phyloP scores from a whole-genome alignment of 2,888 invertebrate species.

The Tiphia femorata region DNA sequence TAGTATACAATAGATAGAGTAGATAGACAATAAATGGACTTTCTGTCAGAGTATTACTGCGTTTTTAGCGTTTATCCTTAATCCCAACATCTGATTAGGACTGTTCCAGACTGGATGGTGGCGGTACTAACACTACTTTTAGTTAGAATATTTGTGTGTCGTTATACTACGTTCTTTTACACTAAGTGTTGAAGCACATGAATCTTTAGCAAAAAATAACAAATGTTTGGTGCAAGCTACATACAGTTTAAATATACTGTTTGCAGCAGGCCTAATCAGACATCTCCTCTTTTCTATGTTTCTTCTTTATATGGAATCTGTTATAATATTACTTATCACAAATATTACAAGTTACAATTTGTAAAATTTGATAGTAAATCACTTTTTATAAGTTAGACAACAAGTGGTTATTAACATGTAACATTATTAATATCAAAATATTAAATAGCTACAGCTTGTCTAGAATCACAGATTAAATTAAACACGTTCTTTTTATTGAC shows the following conservation, averaged over 20 bases:
- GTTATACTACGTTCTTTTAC: constrained; percentile 1
- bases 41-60: constrained; percentile 53
- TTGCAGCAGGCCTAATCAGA: constrained; percentile 68
- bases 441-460: too few relatives aligned
- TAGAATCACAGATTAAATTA: too few relatives aligned
- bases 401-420: too few relatives aligned
- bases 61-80: constrained; percentile 57
- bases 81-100: constrained; percentile 68
- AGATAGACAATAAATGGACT: background rate
- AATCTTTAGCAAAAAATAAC: background rate
- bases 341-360: background rate
- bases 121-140: constrained; percentile 44
- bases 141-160: constrained; percentile 9
- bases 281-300: constrained; percentile 44
- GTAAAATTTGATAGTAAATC: too few relatives aligned
- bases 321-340: background rate
- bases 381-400: too few relatives aligned
- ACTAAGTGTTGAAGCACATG: background rate
- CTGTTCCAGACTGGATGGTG: constrained; percentile 67
- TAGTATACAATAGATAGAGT: background rate
- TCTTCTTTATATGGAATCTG: constrained; percentile 4
- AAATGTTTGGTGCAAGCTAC: constrained; percentile 2
- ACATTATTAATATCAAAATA: too few relatives aligned
- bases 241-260: constrained; percentile 38
- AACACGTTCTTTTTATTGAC: too few relatives aligned